Evolutionary conservation across 2,797 vertebrate genomes (phyloP).

Genomic region (Hydrocynus forskahlii): DNA sequence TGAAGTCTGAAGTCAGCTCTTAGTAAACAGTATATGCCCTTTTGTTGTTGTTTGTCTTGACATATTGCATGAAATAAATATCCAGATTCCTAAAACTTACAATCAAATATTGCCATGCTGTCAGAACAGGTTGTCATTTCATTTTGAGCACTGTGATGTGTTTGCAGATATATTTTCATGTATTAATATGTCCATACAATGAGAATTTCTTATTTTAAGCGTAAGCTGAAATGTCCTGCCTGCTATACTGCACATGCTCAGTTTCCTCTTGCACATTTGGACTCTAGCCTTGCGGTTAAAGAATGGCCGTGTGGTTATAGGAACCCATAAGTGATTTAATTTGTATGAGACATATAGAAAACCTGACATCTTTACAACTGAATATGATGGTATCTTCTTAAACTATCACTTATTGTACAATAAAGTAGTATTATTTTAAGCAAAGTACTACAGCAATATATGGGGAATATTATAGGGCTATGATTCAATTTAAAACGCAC

Average conservation of each 20-base stretch:
- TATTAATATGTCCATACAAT: not conserved
- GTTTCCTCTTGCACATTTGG: constrained; percentile 48
- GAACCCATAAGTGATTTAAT: constrained; percentile 43
- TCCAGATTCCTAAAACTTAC: not conserved
- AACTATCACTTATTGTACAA: not conserved
- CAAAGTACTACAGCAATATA: not conserved
- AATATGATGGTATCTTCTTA: constrained; percentile 12
- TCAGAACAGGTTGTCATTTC: not conserved
- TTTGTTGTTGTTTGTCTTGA: not conserved
- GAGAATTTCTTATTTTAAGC: not conserved
- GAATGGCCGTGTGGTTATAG: not conserved
- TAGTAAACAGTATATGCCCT: not conserved
- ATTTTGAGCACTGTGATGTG: not conserved
- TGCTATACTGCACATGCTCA: constrained; percentile 17
- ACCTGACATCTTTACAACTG: constrained; percentile 8
- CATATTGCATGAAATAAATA: constrained; percentile 2
- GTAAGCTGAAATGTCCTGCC: not conserved
- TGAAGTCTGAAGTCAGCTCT: not conserved
- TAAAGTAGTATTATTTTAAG: not conserved
- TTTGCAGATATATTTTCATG: not conserved
- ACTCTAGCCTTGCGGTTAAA: constrained; percentile 32
- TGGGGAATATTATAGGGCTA: not conserved
- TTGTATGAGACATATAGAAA: constrained; percentile 23
- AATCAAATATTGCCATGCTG: constrained; percentile 1
- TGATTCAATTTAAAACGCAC: not conserved